Evolutionary conservation across 2,888 invertebrate species (phyloP).

Genomic region (Amiota minor): DNA sequence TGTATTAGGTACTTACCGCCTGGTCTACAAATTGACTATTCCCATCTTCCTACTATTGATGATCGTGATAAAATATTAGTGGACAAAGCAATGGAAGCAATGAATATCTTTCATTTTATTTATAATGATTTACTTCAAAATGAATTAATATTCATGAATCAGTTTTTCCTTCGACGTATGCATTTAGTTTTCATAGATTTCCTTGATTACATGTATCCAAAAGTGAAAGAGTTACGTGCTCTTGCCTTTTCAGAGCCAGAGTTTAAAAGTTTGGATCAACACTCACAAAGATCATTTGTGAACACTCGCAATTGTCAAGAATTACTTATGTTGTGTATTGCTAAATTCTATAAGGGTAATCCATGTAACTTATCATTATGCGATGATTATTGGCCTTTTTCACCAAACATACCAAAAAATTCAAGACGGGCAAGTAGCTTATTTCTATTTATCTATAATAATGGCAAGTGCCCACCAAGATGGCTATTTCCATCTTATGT

Average conservation of each 20-base stretch:
- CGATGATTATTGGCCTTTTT: constrained; percentile 84
- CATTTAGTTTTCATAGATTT: constrained; percentile 93
- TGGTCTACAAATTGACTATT: constrained; percentile 70
- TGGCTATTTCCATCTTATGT: constrained; percentile 90
- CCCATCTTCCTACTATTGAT: constrained; percentile 74
- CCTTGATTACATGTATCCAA: constrained; percentile 92
- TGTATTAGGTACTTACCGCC: constrained; percentile 78
- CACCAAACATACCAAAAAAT: constrained; percentile 50
- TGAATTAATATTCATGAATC: constrained; percentile 80
- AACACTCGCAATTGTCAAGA: constrained; percentile 89
- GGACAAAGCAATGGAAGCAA: constrained; percentile 83
- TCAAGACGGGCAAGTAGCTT: constrained; percentile 83
- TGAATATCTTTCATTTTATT: constrained; percentile 86
- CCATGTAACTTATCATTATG: constrained; percentile 81
- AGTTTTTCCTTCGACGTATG: constrained; percentile 87
- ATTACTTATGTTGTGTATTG: constrained; percentile 85
- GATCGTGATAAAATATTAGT: constrained; percentile 88
- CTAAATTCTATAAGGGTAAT: constrained; percentile 85
- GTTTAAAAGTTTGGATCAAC: constrained; percentile 73
- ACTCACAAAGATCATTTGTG: constrained; percentile 81
- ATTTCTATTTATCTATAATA: constrained; percentile 91
- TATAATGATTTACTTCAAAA: constrained; percentile 82
- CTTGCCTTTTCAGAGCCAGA: constrained; percentile 89
- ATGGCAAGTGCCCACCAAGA: constrained; percentile 89
- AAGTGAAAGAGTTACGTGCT: constrained; percentile 86